Evolutionary conservation across 2,113 vertebrate genomes (phyloP).

Genomic region (Equus przewalskii): DNA sequence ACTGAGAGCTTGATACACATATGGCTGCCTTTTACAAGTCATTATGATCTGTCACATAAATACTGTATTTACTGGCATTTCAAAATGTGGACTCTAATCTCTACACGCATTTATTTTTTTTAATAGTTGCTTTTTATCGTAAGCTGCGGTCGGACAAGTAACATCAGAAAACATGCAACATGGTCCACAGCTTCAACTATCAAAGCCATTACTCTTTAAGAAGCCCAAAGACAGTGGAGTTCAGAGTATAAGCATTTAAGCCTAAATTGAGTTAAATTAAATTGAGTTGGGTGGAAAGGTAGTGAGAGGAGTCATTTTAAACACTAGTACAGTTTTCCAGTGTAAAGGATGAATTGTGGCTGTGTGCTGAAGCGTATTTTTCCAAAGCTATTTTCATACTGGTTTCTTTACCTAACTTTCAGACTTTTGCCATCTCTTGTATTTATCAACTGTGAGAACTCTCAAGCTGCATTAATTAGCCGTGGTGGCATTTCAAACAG

Average conservation of each 20-base stretch:
- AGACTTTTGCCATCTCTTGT: slow-evolving; percentile 63
- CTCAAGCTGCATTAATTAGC: slow-evolving; percentile 62
- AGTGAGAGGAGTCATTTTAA: slow-evolving; percentile 77
- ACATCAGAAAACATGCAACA: slow-evolving; percentile 69
- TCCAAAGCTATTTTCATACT: slow-evolving; percentile 58
- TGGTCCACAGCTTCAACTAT: slow-evolving; percentile 72
- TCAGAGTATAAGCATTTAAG: slow-evolving; percentile 70
- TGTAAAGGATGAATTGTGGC: slow-evolving; percentile 70
- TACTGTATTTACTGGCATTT: slow-evolving; percentile 89
- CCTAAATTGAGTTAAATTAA: slow-evolving; percentile 63
- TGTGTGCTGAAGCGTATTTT: slow-evolving; percentile 57
- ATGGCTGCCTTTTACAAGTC: slow-evolving; percentile 85
- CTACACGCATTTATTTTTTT: slow-evolving; percentile 84
- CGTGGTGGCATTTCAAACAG: slow-evolving; percentile 1
- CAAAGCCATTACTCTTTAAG: slow-evolving; percentile 69
- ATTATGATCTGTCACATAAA: slow-evolving; percentile 86
- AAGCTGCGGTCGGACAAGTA: slow-evolving; percentile 76
- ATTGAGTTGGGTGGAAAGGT: slow-evolving; percentile 66
- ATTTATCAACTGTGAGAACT: slow-evolving; percentile 72
- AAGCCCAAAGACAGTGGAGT: slow-evolving; percentile 72
- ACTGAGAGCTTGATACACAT: slow-evolving; percentile 83
- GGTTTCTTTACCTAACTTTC: slow-evolving; percentile 67
- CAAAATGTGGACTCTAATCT: slow-evolving; percentile 88
- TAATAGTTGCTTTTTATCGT: slow-evolving; percentile 85
- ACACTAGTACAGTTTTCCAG: slow-evolving; percentile 70